Evolutionary conservation across 2,797 vertebrate genomes (phyloP), one percentile per base, ranked within the genome.

Genomic region (Hapalemur alaotrensis): DNA sequence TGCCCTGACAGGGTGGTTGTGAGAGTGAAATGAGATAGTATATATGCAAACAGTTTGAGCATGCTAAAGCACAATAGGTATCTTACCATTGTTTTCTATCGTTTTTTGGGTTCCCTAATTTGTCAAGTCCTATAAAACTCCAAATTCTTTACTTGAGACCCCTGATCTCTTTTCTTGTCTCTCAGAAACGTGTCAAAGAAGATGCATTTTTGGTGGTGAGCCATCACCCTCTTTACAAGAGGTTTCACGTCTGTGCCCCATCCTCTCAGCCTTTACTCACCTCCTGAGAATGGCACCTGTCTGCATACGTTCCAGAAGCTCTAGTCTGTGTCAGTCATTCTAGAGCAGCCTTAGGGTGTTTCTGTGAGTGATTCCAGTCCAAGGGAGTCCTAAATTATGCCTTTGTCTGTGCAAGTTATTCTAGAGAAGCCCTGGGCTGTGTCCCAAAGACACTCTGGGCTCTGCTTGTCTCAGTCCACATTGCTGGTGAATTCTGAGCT

Each of bases 211-310:
- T 87, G 28, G 0, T 88, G 30, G 20, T 82, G 4, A 86, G 35
- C 3, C 18, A 67, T 91, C 59, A 61, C 50, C 10, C 41, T 89
- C 50, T 61, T 72, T 52, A 67, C 15, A 50, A 85, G 50, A 79
- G 11, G 73, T 88, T 82, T 91, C 17, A 81, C 72, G 10, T 65
- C 76, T 79, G 5, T 61, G 48, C 15, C 54, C 57, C 52, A 22
- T 54, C 20, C 38, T 76, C 22, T 91, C 28, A 38, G 6, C 28
- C 73, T 94, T 85, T 86, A 95, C 96, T 97, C 48, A 98, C 96
- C 95, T 87, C 96, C 95, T 87, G 7, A 32, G 18, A 96, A n/a
- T 46, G 52, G 85, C 35, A 69, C 59, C 28, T 84, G 54, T 63
- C 32, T 63, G 50, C 50, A 11, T 82, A 93, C 73, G 61, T 50